These are phyloP conservation scores for pig (Sus scrofa) DNA, from an alignment of 2,113 vertebrate species.

Conservation along the genomic window DNA sequence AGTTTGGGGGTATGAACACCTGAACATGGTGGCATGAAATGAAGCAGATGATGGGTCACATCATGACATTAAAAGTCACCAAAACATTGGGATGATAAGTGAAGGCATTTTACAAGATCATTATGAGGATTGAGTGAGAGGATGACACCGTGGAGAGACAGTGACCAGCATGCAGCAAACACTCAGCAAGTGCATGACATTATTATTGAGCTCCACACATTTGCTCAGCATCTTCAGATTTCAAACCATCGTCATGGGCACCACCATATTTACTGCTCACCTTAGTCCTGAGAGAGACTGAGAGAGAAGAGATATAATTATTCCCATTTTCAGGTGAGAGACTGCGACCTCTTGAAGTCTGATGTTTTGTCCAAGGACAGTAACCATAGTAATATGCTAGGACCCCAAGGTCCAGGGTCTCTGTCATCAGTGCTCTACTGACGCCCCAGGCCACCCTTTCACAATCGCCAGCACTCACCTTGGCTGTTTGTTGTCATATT, in stretches of 20 bases:
- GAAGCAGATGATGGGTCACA: not conserved
- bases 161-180: fast-evolving
- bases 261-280: fast-evolving
- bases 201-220: fast-evolving
- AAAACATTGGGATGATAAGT: fast-evolving
- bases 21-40: fast-evolving
- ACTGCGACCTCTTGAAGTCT: not conserved
- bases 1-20: too few relatives aligned
- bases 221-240: not conserved
- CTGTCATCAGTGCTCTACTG: fast-evolving
- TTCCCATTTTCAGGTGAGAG: not conserved
- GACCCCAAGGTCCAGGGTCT: not conserved
- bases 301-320: fast-evolving
- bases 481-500: not conserved
- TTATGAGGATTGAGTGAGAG: fast-evolving
- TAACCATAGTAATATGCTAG: fast-evolving
- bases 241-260: fast-evolving
- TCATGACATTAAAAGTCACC: too few relatives aligned
- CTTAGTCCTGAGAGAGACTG: not conserved
- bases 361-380: not conserved
- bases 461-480: fast-evolving
- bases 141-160: fast-evolving
- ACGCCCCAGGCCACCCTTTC: too few relatives aligned
- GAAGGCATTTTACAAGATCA: fast-evolving
- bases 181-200: fast-evolving